phyloP scores from a whole-genome alignment of 30 jellyfish, hydroid and myxozoan genomes.

The Euphysa ruthae region DNA sequence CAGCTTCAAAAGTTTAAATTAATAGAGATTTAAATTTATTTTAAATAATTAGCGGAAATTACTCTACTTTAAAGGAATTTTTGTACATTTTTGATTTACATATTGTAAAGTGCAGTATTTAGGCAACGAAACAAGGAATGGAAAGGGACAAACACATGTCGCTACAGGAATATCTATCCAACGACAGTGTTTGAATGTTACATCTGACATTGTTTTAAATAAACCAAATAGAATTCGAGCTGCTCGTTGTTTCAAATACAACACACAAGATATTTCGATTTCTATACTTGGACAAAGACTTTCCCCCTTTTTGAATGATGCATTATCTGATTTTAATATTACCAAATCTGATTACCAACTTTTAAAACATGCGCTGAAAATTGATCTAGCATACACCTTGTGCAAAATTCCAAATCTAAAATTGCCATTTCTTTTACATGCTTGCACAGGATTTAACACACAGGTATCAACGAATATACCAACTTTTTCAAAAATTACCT shows the following conservation, averaged over 20 bases:
- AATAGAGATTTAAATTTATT: too few species aligned
- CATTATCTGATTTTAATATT: conserved; percentile 7
- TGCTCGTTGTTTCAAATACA: background rate
- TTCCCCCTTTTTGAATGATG: conserved; percentile 1
- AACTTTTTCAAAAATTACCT: conserved; percentile 25
- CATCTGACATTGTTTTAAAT: too few species aligned
- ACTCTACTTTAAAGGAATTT: too few species aligned
- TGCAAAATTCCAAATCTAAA: background rate
- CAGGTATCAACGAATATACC: background rate
- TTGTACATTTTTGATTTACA: too few species aligned
- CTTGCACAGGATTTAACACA: conserved; percentile 73
- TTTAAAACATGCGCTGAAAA: conserved; percentile 11
- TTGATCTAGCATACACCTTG: conserved; percentile 6
- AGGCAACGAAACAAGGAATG: conserved; percentile 41
- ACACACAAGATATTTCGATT: background rate
- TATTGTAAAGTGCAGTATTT: too few species aligned
- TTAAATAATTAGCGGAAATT: too few species aligned
- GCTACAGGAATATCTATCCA: conserved; percentile 35
- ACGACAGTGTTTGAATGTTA: too few species aligned
- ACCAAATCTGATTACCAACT: background rate
- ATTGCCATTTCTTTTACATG: conserved; percentile 15
- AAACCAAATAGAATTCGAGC: background rate
- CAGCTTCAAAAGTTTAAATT: too few species aligned
- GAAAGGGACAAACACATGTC: conserved; percentile 43
- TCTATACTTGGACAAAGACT: background rate